Conservation (phyloP, 2,113 vertebrate genomes). For the Xenotilapia caudafasciata region DNA sequence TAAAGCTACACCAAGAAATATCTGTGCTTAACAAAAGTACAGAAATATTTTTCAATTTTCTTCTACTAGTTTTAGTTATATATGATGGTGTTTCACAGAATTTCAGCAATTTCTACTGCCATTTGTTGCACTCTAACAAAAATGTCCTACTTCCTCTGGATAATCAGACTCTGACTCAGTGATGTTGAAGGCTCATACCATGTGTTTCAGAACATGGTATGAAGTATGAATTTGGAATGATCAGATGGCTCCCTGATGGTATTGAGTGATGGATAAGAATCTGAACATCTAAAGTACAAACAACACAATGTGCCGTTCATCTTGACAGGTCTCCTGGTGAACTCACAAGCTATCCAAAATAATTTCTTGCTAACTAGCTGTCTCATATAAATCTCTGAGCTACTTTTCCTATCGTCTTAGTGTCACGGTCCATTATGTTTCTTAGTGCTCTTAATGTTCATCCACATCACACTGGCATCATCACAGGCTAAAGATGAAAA, state of each 20-base stretch:
- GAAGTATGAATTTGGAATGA: neutral
- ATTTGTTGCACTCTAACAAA: neutral
- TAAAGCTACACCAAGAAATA: neutral
- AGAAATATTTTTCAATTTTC: neutral
- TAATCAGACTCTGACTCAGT: neutral
- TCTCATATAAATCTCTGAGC: neutral
- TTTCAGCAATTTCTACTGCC: neutral
- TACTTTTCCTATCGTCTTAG: neutral
- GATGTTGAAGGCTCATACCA: neutral
- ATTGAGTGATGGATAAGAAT: neutral
- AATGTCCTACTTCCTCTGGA: neutral
- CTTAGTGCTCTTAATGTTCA: neutral
- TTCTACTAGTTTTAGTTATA: neutral
- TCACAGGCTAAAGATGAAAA: neutral
- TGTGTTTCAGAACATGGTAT: neutral
- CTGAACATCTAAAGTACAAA: neutral
- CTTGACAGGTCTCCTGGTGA: neutral
- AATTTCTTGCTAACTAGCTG: neutral
- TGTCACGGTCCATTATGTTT: neutral
- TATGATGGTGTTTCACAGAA: neutral
- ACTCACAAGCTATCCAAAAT: neutral
- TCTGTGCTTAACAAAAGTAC: neutral
- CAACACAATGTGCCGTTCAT: neutral
- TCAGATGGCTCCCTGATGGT: neutral
- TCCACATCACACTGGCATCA: neutral